Percentiles rank a stretch among this genome's conserved stretches.
These are phyloP conservation scores for Microtus pennsylvanicus DNA, from an alignment of 2,113 vertebrate genomes.

Conservation along the genomic window DNA sequence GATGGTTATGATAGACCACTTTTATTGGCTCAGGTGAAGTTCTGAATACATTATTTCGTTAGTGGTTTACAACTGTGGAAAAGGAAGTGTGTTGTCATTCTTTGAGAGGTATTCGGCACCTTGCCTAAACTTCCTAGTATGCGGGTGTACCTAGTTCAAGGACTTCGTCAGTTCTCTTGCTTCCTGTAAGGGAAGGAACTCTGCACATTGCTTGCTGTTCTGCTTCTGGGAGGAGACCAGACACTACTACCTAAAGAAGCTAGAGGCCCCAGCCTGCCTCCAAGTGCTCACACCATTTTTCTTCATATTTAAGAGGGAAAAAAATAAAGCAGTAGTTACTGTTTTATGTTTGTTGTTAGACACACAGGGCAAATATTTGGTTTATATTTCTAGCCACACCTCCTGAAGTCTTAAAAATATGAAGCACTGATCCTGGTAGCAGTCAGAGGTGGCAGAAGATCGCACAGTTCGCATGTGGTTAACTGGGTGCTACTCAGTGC, in stretches of 20 bases:
- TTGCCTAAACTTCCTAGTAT: neutral
- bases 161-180: neutral
- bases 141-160: neutral
- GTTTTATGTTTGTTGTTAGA: neutral
- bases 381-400: neutral
- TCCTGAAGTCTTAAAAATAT: neutral
- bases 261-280: no score
- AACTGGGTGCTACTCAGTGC: neutral
- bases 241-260: neutral
- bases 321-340: neutral
- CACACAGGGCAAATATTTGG: neutral
- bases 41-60: neutral
- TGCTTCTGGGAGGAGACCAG: neutral
- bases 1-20: neutral
- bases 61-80: neutral
- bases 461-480: neutral
- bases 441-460: neutral
- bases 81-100: conserved; percentile 5
- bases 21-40: neutral
- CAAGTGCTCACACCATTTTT: accelerated
- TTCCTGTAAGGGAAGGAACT: neutral
- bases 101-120: neutral
- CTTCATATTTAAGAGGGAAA: neutral
- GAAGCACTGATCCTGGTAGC: neutral
- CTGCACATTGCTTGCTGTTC: neutral